These are phyloP conservation scores for Copidosoma aretas DNA, from an alignment of 2,888 invertebrate species.

Conservation along the genomic window DNA sequence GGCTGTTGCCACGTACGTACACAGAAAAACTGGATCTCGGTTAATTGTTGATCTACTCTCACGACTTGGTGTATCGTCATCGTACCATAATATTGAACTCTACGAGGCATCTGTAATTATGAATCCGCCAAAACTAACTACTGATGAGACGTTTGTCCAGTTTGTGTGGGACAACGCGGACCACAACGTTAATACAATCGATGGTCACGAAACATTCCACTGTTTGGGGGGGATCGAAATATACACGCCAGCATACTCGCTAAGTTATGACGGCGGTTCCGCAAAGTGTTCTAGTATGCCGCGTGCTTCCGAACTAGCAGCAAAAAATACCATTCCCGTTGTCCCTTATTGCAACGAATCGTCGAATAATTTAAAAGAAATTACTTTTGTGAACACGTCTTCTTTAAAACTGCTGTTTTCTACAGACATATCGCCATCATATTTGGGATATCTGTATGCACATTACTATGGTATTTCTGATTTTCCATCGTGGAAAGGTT, in stretches of 20 bases:
- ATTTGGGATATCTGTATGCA: not conserved
- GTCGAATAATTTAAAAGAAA: not conserved
- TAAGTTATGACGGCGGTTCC: not conserved
- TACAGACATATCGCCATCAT: not conserved
- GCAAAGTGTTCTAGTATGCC: not conserved
- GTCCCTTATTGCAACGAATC: not conserved
- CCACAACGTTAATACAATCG: slow-evolving; percentile 33
- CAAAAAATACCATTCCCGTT: not conserved
- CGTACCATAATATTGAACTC: slow-evolving; percentile 22
- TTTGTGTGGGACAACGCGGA: slow-evolving; percentile 38
- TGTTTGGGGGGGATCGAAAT: slow-evolving; percentile 12
- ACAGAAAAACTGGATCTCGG: slow-evolving; percentile 32
- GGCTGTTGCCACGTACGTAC: slow-evolving; percentile 31
- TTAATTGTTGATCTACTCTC: slow-evolving; percentile 29
- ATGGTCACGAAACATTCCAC: slow-evolving; percentile 3
- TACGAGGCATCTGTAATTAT: slow-evolving; percentile 30
- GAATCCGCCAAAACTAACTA: not conserved
- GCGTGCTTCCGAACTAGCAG: not conserved
- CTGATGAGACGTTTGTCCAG: slow-evolving; percentile 10
- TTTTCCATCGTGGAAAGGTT: slow-evolving; percentile 1
- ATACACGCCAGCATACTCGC: not conserved
- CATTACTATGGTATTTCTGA: not conserved
- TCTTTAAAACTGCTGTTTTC: not conserved
- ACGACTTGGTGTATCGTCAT: slow-evolving; percentile 27
- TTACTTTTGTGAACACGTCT: not conserved